Conservation (phyloP, 64 coral and sea anemone genomes). For the Catalaphyllia jardinei region DNA sequence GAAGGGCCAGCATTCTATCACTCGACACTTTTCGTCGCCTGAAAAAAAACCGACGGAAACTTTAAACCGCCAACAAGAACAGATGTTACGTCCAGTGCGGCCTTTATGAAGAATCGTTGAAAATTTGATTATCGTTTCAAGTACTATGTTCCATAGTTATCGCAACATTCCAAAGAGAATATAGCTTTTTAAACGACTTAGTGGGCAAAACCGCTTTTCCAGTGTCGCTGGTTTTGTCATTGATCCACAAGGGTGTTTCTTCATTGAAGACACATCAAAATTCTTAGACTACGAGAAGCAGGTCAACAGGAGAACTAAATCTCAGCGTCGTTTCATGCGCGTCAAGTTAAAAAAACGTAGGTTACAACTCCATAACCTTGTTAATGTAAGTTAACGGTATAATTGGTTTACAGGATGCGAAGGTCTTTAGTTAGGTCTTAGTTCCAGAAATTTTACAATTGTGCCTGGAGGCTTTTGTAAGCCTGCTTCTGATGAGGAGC, state of each 20-base stretch:
- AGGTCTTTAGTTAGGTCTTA: neutral
- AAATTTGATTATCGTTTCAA: neutral
- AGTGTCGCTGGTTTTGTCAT: neutral
- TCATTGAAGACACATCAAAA: too few relatives aligned
- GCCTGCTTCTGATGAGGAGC: neutral
- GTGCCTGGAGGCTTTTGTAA: neutral
- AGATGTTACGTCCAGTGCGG: neutral
- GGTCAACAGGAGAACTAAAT: too few relatives aligned
- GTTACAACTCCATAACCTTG: too few relatives aligned
- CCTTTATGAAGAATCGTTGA: neutral
- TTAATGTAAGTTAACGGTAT: too few relatives aligned
- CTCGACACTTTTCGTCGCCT: neutral
- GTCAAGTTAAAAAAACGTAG: too few relatives aligned
- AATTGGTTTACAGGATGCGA: neutral
- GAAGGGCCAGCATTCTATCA: neutral
- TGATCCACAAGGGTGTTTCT: too few relatives aligned
- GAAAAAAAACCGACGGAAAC: conserved; percentile 3
- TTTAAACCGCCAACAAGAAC: neutral
- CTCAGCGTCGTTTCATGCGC: too few relatives aligned
- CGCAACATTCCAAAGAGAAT: neutral
- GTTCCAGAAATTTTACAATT: neutral
- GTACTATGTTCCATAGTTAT: neutral
- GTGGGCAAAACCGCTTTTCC: neutral
- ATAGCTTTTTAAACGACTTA: neutral
- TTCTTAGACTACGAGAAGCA: too few relatives aligned